Percentiles rank a stretch among this genome's conserved stretches.
Conservation (phyloP, 92 coral and sea anemone genomes). For the Plumapathes pennacea region DNA sequence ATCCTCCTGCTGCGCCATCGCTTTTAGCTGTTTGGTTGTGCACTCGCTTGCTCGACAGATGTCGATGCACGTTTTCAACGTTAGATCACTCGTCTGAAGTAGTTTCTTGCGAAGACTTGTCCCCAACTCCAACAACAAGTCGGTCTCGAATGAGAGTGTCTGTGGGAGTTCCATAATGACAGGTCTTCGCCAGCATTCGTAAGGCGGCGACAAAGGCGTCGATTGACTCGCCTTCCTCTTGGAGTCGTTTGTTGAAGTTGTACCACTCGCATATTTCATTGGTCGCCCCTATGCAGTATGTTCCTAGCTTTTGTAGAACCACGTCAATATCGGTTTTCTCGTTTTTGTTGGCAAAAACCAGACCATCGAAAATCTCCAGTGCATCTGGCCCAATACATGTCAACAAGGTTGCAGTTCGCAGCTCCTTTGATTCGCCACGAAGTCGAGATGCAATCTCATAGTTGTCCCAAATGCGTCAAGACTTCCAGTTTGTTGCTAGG, state of each 20-base stretch:
- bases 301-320: constrained; percentile 35
- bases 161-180: constrained; percentile 14
- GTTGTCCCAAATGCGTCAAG: constrained; percentile 28
- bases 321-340: constrained; percentile 31
- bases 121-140: constrained; percentile 14
- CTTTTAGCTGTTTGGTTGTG: constrained; percentile 9
- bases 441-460: constrained; percentile 36
- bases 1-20: constrained; percentile 7
- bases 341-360: constrained; percentile 16
- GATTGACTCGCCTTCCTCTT: constrained; percentile 28
- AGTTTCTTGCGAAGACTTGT: constrained; percentile 10
- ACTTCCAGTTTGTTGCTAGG: constrained; percentile 25
- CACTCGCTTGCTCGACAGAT: constrained; percentile 15
- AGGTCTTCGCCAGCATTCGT: constrained; percentile 24
- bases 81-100: constrained; percentile 20
- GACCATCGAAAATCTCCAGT: constrained; percentile 42
- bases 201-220: constrained; percentile 23
- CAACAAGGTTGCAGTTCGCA: constrained; percentile 43
- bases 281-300: constrained; percentile 23
- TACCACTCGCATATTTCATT: constrained; percentile 37
- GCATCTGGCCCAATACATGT: constrained; percentile 52
- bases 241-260: constrained; percentile 12
- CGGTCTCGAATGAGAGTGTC: constrained; percentile 15
- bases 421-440: constrained; percentile 11
- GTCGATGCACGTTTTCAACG: constrained; percentile 27